phyloP scores from a whole-genome alignment of 2,888 invertebrate genomes.

The Poecilobothrus nobilitatus region DNA sequence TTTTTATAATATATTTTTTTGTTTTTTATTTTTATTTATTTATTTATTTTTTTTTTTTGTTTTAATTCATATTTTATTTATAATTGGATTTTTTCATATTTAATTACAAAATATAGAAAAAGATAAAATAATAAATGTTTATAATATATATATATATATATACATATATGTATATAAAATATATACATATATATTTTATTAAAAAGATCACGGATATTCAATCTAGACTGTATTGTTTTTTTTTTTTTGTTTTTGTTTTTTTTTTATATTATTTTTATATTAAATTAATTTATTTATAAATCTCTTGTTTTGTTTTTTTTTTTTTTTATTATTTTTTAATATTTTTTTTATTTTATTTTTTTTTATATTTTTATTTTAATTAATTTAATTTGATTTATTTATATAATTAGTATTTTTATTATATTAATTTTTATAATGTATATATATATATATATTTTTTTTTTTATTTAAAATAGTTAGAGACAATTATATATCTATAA shows the following conservation, averaged over 20 bases:
- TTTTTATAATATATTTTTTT: too few relatives aligned
- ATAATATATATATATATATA: neutral
- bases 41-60: neutral
- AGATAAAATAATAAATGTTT: neutral
- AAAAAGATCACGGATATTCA: slow-evolving; percentile 6
- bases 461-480: too few relatives aligned
- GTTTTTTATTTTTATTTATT: neutral
- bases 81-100: neutral
- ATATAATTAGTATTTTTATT: too few relatives aligned
- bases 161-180: neutral
- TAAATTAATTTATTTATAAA: too few relatives aligned
- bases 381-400: too few relatives aligned
- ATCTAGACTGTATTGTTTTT: neutral
- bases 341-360: too few relatives aligned
- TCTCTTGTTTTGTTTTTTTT: too few relatives aligned
- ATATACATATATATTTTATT: neutral
- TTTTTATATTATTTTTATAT: neutral
- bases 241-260: neutral
- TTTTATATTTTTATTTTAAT: too few relatives aligned
- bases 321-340: too few relatives aligned
- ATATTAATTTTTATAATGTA: too few relatives aligned
- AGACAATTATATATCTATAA: too few relatives aligned
- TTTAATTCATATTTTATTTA: neutral
- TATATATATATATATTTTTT: too few relatives aligned
- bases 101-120: slow-evolving; percentile 5